Base-by-base conservation (phyloP, 2,797 vertebrate genomes). In the Caiman crocodilus region DNA sequence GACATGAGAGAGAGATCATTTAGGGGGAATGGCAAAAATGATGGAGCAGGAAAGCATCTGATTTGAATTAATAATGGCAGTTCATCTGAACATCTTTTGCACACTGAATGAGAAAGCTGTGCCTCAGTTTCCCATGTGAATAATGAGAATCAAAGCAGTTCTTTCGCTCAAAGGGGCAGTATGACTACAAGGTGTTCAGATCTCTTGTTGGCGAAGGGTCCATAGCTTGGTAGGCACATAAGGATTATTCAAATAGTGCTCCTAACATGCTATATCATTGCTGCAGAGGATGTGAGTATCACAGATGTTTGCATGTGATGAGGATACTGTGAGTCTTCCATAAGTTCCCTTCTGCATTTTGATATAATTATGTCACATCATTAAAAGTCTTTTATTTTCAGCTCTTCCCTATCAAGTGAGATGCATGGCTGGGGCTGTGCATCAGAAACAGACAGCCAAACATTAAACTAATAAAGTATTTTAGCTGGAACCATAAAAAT, bases 401-500 rank as follows among this genome's bases (percentile, higher is more conserved):
- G 23, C 86, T 55, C 81, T 35, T 81, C 75, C 42, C 18, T 79
- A 16, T 57, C 0, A 0, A 10, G 2, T 63, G 55, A 69, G 79
- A 30, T 32, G 69, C 42, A 73, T 16, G 76, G 63, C 77, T 76
- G 71, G 87, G 80, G 63, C 30, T 76, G 25, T 73, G 80, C 16
- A 16, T 77, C 56, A 1, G 74, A 56, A 90, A 74, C 59, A 59
- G n/a, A 13, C 57, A 11, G 82, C 65, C 90, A 76, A 64, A 65
- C 1, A 0, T 89, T 59, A 64, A 85, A 59, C 73, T 73, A 76
- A 32, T 14, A 79, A 82, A 75, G 71, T 55, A 57, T 77, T 94
- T 82, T 35, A 90, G 85, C 88, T 73, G 79, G 75, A 87, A 87
- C 69, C 82, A 71, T 18, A 79, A 89, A 71, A 76, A 90, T 76